Evolutionary conservation across 1,140 invertebrate species (phyloP), one percentile per base, ranked within the genome.

Genomic region (Pomacea maculata): DNA sequence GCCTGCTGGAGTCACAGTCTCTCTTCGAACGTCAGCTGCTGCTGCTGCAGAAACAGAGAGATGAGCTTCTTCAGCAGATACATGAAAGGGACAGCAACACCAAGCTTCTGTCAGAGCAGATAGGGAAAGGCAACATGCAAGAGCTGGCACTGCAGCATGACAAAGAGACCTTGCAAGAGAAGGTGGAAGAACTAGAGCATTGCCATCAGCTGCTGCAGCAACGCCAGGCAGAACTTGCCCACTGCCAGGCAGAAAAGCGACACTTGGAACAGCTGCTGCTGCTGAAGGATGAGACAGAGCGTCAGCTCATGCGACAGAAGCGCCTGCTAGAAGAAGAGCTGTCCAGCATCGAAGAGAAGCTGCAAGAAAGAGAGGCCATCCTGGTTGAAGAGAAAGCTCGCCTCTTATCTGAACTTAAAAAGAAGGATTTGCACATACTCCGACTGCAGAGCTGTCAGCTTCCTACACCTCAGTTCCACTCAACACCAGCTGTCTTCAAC

Each of bases 221-320:
- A 54, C 84, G 85, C 63, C 86, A 86, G 78, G 76, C 81, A 57
- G 75, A 85, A n/a, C 78, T 85, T 4, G 85, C 86, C 29, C 75
- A 83, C 64, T 82, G 80, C 64, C 75, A 82, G 54, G 75, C 80
- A 72, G 85, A 86, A 34, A 85, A 88, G 72, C 78, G 82, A 54
- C 83, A 85, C 68, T 75, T 90, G 14, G 88, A 90, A 71, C 86
- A 89, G 64, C 80, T 87, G 0, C 81, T 89, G 21, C 80, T 87
- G 57, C 81, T 88, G 70, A 89, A 89, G 75, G 87, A 90, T 70
- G 55, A 83, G 70, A 86, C 85, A 67, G 88, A 90, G 80, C 85
- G 85, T 70, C 86, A 89, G 76, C 80, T 90, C 12, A 87, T 88
- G 87, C 82, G 81, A 74, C 87, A 90, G 68, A 90, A 90, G 68